phyloP scores from a whole-genome alignment of 2,113 vertebrate species.

The Sitta europaea region DNA sequence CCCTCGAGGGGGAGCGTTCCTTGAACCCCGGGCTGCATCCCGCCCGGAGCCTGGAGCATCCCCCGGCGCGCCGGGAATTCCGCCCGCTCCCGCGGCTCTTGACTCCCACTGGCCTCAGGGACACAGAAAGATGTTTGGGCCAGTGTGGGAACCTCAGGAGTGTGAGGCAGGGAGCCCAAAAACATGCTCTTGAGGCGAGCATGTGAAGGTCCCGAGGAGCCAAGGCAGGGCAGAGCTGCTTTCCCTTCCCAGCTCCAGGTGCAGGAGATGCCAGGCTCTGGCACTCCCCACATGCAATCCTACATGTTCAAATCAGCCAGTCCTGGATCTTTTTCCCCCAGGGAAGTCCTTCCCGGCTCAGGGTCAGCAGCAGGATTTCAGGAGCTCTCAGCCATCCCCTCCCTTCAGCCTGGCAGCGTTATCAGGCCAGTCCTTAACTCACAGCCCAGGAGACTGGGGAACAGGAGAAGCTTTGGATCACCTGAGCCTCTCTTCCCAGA shows the following conservation, averaged over 20 bases:
- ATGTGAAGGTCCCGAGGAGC: neutral
- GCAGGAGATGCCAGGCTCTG: neutral
- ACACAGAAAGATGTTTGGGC: neutral
- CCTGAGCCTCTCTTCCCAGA: neutral
- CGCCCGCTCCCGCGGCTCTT: neutral
- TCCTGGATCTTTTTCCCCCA: neutral
- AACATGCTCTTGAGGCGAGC: accelerated
- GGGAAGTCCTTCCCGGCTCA: neutral
- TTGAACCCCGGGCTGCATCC: neutral
- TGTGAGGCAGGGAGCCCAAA: neutral
- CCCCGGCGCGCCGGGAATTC: neutral
- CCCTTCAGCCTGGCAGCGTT: neutral
- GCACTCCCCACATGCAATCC: accelerated
- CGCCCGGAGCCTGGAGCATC: accelerated
- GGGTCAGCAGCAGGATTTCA: neutral
- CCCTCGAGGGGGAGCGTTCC: neutral
- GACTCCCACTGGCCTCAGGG: neutral
- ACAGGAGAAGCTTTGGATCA: neutral
- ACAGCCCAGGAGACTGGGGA: neutral
- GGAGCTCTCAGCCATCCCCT: neutral
- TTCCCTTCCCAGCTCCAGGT: neutral
- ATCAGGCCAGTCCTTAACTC: neutral
- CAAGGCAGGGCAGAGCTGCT: neutral
- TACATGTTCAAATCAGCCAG: accelerated
- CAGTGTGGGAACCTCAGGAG: accelerated